Percentiles rank a stretch among this genome's conserved stretches.
These are phyloP conservation scores for Periphyllus acericola DNA, from an alignment of 2,888 invertebrate genomes.

Conservation along the genomic window DNA sequence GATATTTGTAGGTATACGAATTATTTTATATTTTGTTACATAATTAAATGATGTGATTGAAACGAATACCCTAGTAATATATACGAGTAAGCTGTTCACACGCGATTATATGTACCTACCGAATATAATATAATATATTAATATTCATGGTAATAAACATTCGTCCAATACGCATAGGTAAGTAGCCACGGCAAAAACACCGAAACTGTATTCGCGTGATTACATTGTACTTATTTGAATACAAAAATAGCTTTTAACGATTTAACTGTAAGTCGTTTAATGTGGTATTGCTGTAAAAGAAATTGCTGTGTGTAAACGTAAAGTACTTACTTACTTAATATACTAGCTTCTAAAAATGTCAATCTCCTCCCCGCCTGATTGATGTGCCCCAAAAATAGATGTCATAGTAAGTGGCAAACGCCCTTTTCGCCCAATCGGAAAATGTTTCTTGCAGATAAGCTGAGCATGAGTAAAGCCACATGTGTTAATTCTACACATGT, in stretches of 20 bases:
- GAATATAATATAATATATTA: not conserved
- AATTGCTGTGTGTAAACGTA: not conserved
- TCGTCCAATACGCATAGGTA: no score
- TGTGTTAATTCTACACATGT: slow-evolving; percentile 8
- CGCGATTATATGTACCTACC: not conserved
- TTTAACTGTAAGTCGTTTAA: not conserved
- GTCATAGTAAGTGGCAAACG: not conserved
- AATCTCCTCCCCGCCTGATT: not conserved
- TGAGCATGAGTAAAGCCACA: not conserved
- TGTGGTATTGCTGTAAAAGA: not conserved
- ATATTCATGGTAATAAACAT: no score
- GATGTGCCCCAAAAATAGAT: slow-evolving; percentile 37
- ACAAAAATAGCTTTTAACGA: not conserved
- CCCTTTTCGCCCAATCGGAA: slow-evolving; percentile 13
- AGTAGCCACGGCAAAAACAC: no score
- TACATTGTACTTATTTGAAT: not conserved
- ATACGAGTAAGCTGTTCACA: not conserved
- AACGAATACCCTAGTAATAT: not conserved
- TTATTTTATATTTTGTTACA: no score
- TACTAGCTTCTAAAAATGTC: not conserved
- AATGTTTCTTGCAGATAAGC: not conserved
- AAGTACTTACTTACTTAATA: not conserved
- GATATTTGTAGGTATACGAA: no score
- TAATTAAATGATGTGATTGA: no score
- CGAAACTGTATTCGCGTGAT: no score